Percentiles rank a stretch among this genome's conserved stretches.
Conservation (phyloP, 2,113 vertebrate genomes). For the Tetraodon nigroviridis region DNA sequence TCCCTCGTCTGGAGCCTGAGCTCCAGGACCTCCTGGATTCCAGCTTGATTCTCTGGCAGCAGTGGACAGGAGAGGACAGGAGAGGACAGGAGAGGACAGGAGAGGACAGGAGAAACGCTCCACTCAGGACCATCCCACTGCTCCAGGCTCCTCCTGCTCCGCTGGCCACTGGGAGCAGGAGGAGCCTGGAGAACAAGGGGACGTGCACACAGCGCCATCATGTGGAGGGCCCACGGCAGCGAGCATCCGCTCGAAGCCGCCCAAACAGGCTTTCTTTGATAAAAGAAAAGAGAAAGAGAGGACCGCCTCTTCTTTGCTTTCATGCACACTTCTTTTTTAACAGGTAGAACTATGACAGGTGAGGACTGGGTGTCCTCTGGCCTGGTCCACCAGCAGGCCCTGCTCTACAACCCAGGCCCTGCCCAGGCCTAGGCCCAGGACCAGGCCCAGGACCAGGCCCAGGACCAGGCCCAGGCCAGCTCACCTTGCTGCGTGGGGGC, state of each 20-base stretch:
- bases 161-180: neutral
- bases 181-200: slow-evolving; percentile 31
- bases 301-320: slow-evolving; percentile 46
- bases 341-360: no score
- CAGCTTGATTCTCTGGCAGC: slow-evolving; percentile 6
- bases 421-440: no score
- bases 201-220: slow-evolving; percentile 69
- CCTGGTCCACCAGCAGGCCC: no score
- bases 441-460: no score
- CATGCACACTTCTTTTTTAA: no score
- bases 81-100: no score
- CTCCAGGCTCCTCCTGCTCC: no score
- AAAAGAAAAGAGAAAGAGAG: slow-evolving; percentile 6
- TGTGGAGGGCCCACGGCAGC: slow-evolving; percentile 50
- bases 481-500: slow-evolving; percentile 72
- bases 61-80: no score
- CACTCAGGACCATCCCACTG: no score
- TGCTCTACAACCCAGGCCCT: no score
- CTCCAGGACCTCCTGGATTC: slow-evolving; percentile 14
- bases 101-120: no score
- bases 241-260: slow-evolving; percentile 26
- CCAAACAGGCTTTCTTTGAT: slow-evolving; percentile 30
- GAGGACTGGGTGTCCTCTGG: no score
- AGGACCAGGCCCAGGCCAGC: neutral
- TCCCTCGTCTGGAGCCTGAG: neutral